Percentiles rank a stretch among this genome's conserved stretches.
phyloP scores from a whole-genome alignment of 1,140 invertebrate genomes.

The Halictus rubicundus region DNA sequence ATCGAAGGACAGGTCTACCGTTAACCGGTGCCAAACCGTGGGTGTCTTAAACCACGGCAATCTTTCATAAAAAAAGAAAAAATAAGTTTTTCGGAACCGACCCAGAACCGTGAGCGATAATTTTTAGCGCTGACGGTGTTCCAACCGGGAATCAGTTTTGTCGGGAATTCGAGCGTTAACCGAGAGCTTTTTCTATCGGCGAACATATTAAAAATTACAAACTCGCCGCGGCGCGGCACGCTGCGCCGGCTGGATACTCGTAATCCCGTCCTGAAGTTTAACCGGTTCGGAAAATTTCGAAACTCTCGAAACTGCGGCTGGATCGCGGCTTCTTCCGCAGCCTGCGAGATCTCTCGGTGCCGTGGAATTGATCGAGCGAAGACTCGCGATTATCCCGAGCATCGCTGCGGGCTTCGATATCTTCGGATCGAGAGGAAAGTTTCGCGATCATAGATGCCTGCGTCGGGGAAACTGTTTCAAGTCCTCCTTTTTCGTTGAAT shows the following conservation, averaged over 20 bases:
- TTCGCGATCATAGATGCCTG: neutral
- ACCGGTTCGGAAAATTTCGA: neutral
- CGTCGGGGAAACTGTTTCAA: neutral
- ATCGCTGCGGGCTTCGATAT: neutral
- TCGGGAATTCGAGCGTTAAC: neutral
- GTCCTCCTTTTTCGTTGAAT: too few relatives aligned
- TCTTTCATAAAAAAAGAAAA: neutral
- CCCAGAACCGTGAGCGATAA: neutral
- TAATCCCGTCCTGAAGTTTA: neutral
- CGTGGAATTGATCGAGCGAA: neutral
- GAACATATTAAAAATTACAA: neutral
- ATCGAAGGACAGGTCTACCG: neutral
- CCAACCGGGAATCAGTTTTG: neutral
- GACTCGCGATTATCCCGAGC: constrained; percentile 6
- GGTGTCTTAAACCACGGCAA: neutral
- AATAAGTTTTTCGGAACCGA: neutral
- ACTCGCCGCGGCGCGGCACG: neutral
- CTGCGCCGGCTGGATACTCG: neutral
- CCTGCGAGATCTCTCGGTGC: neutral
- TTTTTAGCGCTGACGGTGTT: constrained; percentile 1
- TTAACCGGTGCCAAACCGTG: neutral
- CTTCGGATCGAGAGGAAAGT: constrained; percentile 1
- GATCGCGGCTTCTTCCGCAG: neutral
- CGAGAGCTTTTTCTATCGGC: neutral
- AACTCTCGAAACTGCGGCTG: neutral